Conservation (phyloP, 1,140 invertebrate genomes). For the Aphidius gifuensis region DNA sequence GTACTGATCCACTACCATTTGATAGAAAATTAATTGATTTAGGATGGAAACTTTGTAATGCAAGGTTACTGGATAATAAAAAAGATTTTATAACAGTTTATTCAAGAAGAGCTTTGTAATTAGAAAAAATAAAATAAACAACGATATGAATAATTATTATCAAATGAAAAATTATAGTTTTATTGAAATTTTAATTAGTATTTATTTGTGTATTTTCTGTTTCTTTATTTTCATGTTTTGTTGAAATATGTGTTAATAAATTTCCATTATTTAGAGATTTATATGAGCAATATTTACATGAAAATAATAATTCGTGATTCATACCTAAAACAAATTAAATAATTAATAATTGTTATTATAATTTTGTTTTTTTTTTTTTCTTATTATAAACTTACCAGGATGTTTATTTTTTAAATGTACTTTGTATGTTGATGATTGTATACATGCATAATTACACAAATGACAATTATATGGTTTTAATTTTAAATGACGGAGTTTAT, state of each 20-base stretch:
- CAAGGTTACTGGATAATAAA: constrained; percentile 47
- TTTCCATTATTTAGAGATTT: no score
- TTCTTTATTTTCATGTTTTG: no score
- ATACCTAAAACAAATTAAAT: no score
- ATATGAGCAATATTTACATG: no score
- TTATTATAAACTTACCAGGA: constrained; percentile 28
- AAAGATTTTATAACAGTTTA: constrained; percentile 58
- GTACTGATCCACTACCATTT: constrained; percentile 67
- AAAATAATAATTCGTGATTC: no score
- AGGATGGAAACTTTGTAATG: constrained; percentile 40
- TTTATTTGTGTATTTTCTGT: no score
- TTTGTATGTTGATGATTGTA: constrained; percentile 56
- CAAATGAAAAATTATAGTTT: no score
- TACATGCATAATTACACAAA: constrained; percentile 51
- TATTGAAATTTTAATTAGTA: no score
- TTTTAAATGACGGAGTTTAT: constrained; percentile 63
- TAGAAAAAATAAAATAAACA: background rate
- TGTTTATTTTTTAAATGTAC: constrained; percentile 57
- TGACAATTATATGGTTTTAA: constrained; percentile 58
- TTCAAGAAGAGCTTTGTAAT: constrained; percentile 26
- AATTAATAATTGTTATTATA: no score
- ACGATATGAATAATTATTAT: no score
- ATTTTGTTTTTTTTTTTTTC: background rate
- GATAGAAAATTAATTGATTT: constrained; percentile 49
- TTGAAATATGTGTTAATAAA: no score